Percentiles rank a stretch among this genome's conserved stretches.
Evolutionary conservation across 2,797 vertebrate genomes (phyloP).

Genomic region (Astyanax mexicanus): DNA sequence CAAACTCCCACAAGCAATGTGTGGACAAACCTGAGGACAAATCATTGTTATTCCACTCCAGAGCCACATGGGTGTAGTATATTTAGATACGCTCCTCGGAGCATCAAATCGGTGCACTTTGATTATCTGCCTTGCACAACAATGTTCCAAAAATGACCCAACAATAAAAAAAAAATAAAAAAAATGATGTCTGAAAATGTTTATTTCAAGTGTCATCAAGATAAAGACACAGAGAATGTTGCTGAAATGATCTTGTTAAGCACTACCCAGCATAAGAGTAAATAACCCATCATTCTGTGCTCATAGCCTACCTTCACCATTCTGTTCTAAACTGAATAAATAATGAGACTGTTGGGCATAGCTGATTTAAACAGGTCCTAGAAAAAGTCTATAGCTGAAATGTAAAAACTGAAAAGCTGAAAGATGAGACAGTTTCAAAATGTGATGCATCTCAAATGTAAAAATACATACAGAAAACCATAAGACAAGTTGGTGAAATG

Average conservation of each 20-base stretch:
- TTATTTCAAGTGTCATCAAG: neutral
- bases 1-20: conserved; percentile 43
- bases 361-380: too few species aligned
- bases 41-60: conserved; percentile 32
- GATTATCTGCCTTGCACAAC: neutral
- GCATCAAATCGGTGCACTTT: conserved; percentile 6
- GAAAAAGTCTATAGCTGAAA: too few species aligned
- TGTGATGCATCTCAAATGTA: too few species aligned
- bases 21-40: conserved; percentile 44
- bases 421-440: too few species aligned
- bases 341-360: too few species aligned
- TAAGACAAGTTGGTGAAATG: too few species aligned
- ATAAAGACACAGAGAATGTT: neutral
- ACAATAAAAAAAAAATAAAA: too few species aligned
- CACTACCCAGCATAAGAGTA: neutral
- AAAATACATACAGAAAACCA: too few species aligned
- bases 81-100: conserved; percentile 17
- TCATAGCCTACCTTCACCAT: neutral
- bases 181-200: neutral
- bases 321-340: neutral
- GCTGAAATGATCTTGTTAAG: conserved; percentile 1
- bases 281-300: conserved; percentile 1
- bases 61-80: conserved; percentile 29
- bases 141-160: neutral
- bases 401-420: too few species aligned